Evolutionary conservation across 2,797 vertebrate genomes (phyloP).

Genomic region (Gastrophryne carolinensis): DNA sequence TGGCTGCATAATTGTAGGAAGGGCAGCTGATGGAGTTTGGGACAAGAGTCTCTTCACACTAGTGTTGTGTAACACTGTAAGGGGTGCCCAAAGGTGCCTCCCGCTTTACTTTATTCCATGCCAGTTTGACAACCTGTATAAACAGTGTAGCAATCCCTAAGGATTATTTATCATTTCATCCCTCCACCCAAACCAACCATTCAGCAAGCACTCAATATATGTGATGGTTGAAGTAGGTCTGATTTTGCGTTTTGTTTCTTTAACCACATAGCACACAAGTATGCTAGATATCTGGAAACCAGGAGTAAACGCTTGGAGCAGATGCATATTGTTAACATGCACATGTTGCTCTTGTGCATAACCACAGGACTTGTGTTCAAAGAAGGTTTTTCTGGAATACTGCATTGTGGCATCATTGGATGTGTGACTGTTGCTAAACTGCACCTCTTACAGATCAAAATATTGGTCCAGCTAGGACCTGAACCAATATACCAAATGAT

Average conservation of each 20-base stretch:
- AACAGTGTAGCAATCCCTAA: slow-evolving; percentile 15
- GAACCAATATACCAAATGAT: too few relatives aligned
- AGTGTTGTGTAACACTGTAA: slow-evolving; percentile 35
- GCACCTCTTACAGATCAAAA: too few relatives aligned
- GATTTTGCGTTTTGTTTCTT: slow-evolving; percentile 1
- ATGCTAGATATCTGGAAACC: neutral
- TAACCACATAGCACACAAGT: neutral
- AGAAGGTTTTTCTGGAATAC: too few relatives aligned
- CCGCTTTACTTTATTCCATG: slow-evolving; percentile 2
- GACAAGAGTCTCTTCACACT: slow-evolving; percentile 14
- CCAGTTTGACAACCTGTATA: slow-evolving; percentile 14
- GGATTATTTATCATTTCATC: neutral
- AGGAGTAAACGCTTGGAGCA: too few relatives aligned
- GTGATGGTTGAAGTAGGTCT: neutral
- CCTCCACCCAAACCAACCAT: neutral
- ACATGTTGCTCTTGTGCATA: neutral
- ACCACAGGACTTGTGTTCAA: too few relatives aligned
- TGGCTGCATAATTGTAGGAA: slow-evolving; percentile 3
- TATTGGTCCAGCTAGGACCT: too few relatives aligned
- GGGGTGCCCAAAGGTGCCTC: neutral
- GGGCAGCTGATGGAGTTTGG: slow-evolving; percentile 6
- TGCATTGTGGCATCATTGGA: too few relatives aligned
- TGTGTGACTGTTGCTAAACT: too few relatives aligned
- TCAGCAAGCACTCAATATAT: neutral
- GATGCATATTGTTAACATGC: too few relatives aligned